Conservation (phyloP, 1,140 invertebrate species). For the Aphelenchoides fujianensis region DNA sequence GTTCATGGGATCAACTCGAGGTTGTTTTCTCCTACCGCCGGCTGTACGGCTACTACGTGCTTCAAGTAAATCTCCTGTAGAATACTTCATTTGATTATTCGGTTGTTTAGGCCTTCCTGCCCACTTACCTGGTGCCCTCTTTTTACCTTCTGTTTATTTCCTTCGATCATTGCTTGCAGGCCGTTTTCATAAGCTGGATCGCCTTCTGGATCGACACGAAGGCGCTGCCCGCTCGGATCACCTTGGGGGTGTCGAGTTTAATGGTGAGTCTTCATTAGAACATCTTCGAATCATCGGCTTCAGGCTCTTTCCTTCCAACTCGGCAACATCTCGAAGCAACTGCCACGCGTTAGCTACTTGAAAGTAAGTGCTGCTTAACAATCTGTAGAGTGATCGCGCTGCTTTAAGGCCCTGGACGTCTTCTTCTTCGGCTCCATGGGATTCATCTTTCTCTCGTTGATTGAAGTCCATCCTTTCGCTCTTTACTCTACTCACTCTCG, state of each 20-base stretch:
- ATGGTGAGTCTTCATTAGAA: no score
- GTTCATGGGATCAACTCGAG: constrained; percentile 60
- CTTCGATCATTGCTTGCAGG: constrained; percentile 3
- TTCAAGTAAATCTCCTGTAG: constrained; percentile 43
- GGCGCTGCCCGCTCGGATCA: constrained; percentile 59
- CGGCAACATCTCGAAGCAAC: constrained; percentile 61
- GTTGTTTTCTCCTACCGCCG: constrained; percentile 56
- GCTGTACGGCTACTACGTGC: constrained; percentile 59
- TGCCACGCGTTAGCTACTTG: constrained; percentile 56
- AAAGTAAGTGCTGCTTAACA: constrained; percentile 30
- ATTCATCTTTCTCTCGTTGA: constrained; percentile 59
- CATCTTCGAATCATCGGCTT: no score
- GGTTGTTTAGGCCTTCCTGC: constrained; percentile 50
- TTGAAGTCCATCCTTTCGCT: constrained; percentile 41
- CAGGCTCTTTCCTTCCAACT: constrained; percentile 59
- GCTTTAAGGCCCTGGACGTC: constrained; percentile 53
- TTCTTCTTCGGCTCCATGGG: constrained; percentile 62
- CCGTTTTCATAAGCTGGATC: constrained; percentile 54
- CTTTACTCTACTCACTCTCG: constrained; percentile 11
- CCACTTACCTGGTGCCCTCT: constrained; percentile 49
- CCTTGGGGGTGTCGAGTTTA: constrained; percentile 51
- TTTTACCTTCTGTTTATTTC: background rate
- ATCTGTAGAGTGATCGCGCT: background rate
- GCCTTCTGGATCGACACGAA: constrained; percentile 62
- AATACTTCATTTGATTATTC: constrained; percentile 17